A percentile compares a stretch with the other conserved stretches of the same genome.
These are phyloP conservation scores for Caenorhabditis brenneri DNA, from an alignment of 1,140 invertebrate genomes.

Conservation along the genomic window DNA sequence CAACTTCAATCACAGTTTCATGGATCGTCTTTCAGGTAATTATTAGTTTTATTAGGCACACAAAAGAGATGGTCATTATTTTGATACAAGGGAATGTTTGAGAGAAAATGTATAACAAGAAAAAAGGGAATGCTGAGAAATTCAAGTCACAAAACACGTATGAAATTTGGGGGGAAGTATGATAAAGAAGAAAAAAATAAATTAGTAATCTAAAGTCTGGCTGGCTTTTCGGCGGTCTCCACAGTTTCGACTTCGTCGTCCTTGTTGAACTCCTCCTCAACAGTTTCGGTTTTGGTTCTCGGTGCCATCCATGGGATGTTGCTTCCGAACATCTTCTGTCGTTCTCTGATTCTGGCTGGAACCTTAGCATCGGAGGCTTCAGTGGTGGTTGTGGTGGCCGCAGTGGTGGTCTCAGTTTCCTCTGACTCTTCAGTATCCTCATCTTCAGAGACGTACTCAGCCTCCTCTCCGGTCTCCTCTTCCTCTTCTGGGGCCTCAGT, in stretches of 20 bases:
- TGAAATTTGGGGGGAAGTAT: conserved; percentile 42
- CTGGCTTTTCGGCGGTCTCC: conserved; percentile 42
- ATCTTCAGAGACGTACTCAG: conserved; percentile 2
- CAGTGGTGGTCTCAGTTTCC: conserved; percentile 29
- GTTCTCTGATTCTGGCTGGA: conserved; percentile 52
- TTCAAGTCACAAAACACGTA: conserved; percentile 46
- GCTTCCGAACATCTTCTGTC: conserved; percentile 22
- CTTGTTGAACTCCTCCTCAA: conserved; percentile 59
- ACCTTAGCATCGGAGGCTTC: background rate
- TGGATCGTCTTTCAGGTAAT: conserved; percentile 47
- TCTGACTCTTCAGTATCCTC: conserved; percentile 41
- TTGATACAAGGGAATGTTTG: background rate
- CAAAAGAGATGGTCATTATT: background rate
- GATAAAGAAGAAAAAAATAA: background rate
- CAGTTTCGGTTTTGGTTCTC: conserved; percentile 25
- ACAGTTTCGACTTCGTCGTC: conserved; percentile 57
- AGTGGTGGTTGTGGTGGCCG: background rate
- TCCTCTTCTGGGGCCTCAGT: conserved; percentile 41
- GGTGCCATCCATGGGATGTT: conserved; percentile 31
- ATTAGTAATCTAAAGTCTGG: background rate
- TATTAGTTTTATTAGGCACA: conserved; percentile 20
- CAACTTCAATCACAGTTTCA: conserved; percentile 33
- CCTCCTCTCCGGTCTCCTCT: conserved; percentile 30
- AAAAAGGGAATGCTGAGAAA: conserved; percentile 11
- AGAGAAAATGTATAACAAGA: background rate